Evolutionary conservation across 2,888 invertebrate species (phyloP), one percentile per base, ranked within the genome.

Genomic region (Eristalis tenax): DNA sequence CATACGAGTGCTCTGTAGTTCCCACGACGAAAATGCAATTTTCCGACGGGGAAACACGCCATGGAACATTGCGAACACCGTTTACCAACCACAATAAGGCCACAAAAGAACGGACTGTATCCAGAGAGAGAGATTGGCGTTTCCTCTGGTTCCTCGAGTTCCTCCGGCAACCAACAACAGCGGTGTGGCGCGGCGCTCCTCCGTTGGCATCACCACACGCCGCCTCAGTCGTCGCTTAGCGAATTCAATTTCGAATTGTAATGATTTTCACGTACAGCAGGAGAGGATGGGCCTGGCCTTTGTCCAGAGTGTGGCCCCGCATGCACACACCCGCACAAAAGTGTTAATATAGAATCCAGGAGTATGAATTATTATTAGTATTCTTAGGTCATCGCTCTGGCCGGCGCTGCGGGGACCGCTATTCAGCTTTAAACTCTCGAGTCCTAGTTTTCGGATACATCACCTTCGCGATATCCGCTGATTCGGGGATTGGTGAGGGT

Each of bases 351-450:
- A 87, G 83, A 64, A 87, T 87, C 68, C 59, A 73, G 66, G 76
- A 76, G 83, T 87, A 83, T 83, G 87, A 87, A 87, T 87, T 87
- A 87, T 87, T 87, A 87, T 83, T 87, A 79, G 87, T 83, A 80
- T 69, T 83, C 79, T 69, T 75, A 71, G 79, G 83, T 69, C 87
- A 83, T 83, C 83, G 73, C 73, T 75, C 63, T 40, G 10, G 11
- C n/a, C 50, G 22, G 22, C 5, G 11, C 35, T 18, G n/a, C 32
- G 65, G 50, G 32, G 15, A 18, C 2, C 6, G 22, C 35, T 23
- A 4, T 35, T 40, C 40, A 59, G 68, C n/a, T 78, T 78, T 64
- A 64, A 78, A 71, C 38, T 57, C 38, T 0, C 13, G 23, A 35
- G 32, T 77, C 63, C 35, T 50, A 50, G 28, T 22, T 40, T 65